Evolutionary conservation across 2,888 invertebrate species (phyloP), one percentile per base, ranked within the genome.

Genomic region (Papilio gigon): DNA sequence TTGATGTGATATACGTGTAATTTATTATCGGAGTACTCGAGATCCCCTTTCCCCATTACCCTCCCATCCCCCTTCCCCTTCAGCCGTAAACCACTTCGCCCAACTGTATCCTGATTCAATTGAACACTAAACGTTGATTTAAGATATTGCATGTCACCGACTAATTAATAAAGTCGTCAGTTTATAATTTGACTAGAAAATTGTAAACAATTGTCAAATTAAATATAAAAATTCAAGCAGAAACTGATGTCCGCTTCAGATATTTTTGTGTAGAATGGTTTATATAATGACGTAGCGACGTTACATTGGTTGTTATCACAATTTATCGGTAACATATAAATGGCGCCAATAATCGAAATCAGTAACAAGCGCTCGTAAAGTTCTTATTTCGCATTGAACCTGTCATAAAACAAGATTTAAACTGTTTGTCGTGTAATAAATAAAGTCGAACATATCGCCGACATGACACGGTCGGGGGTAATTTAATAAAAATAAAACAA

Each of bases 361-460:
- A 77, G 77, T 79, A 78, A 83, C 82, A 80, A 68, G 78, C 77
- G 78, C 77, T 84, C 84, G 78, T 88, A 85, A 86, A 85, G 80
- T 81, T 82, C 80, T 84, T 81, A 82, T 83, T 83, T 83, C 76
- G 77, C 80, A 80, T 84, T 82, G 78, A 83, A 81, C 79, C 79
- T 78, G 75, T 80, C 82, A 79, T 86, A 84, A 86, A 83, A 76
- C 77, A 81, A 82, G 79, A 82, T 83, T 84, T 85, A 84, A 82
- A 77, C 77, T 77, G 77, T 77, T 77, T 79, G 77, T 77, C 76
- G 72, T 69, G 75, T 71, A 76, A 80, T 84, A 84, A 86, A 72
- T 72, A 67, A 72, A 53, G 33, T 65, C 37, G 27, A 40, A 44
- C 61, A 65, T 56, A 65, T 68, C 72, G 58, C 40, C n/a, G 14